Evolutionary conservation across 2,888 invertebrate genomes (phyloP).

Genomic region (Rhagophthalmus giganteus): DNA sequence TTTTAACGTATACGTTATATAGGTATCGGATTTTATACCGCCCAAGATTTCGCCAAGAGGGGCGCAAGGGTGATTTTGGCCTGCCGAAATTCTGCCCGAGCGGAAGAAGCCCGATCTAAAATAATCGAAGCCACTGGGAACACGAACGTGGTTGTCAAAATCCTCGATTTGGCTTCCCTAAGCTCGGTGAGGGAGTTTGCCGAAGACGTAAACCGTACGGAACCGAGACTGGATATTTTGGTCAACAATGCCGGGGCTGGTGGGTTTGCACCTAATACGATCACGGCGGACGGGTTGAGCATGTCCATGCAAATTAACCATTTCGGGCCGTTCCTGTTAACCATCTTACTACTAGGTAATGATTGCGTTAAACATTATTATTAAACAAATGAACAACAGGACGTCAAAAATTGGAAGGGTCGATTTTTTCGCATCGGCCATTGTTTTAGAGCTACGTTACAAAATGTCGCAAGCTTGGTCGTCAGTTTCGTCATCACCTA

Average conservation of each 20-base stretch:
- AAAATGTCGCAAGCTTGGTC: too few relatives aligned
- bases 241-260: slow-evolving; percentile 67
- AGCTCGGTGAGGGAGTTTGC: slow-evolving; percentile 64
- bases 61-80: slow-evolving; percentile 61
- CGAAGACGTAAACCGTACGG: slow-evolving; percentile 58
- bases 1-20: slow-evolving; percentile 14
- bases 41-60: slow-evolving; percentile 53
- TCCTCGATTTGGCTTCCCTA: slow-evolving; percentile 61
- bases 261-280: slow-evolving; percentile 52
- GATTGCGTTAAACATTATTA: slow-evolving; percentile 27
- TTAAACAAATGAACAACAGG: not conserved
- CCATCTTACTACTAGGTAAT: slow-evolving; percentile 63
- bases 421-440: too few relatives aligned
- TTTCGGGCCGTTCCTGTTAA: too few relatives aligned
- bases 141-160: slow-evolving; percentile 49
- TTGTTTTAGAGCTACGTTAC: too few relatives aligned
- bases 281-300: slow-evolving; percentile 66
- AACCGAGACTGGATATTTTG: slow-evolving; percentile 63
- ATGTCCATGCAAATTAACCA: slow-evolving; percentile 68
- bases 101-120: slow-evolving; percentile 36
- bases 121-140: slow-evolving; percentile 47
- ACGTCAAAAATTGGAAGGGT: too few relatives aligned
- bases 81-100: slow-evolving; percentile 53
- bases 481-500: too few relatives aligned
- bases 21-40: slow-evolving; percentile 56